phyloP scores from a whole-genome alignment of 2,888 invertebrate species.

The Philereme transversata region DNA sequence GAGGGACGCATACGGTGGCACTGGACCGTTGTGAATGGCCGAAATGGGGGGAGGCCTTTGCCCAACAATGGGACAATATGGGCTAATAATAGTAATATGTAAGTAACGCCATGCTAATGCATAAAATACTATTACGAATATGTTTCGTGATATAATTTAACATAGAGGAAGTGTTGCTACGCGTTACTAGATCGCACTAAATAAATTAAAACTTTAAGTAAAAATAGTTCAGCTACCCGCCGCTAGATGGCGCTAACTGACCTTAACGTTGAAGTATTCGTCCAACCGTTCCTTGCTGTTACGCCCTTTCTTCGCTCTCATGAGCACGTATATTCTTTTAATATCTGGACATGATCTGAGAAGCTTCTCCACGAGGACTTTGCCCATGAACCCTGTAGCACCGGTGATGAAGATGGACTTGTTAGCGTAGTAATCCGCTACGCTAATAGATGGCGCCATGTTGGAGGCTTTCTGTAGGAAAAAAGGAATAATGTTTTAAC shows the following conservation, averaged over 20 bases:
- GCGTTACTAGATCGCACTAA: no score
- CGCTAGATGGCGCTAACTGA: constrained; percentile 60
- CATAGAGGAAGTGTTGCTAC: background rate
- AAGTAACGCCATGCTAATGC: no score
- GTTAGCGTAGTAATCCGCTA: constrained; percentile 83
- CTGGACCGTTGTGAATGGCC: no score
- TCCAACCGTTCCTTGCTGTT: constrained; percentile 85
- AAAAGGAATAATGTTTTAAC: background rate
- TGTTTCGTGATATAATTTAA: no score
- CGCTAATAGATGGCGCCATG: constrained; percentile 68
- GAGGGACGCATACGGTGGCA: no score
- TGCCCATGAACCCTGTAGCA: constrained; percentile 93
- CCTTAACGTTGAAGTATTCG: constrained; percentile 78
- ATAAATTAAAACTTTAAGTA: background rate
- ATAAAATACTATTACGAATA: no score
- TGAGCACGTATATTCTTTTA: constrained; percentile 87
- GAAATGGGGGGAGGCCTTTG: no score
- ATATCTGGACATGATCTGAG: constrained; percentile 88
- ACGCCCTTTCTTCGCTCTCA: constrained; percentile 89
- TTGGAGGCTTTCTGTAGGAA: constrained; percentile 35
- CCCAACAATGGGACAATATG: no score
- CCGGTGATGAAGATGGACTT: constrained; percentile 91
- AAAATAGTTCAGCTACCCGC: constrained; percentile 31
- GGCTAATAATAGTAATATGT: no score
- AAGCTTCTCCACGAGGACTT: constrained; percentile 91